phyloP scores from a whole-genome alignment of 2,888 invertebrate genomes.

The Metacarcinus magister region DNA sequence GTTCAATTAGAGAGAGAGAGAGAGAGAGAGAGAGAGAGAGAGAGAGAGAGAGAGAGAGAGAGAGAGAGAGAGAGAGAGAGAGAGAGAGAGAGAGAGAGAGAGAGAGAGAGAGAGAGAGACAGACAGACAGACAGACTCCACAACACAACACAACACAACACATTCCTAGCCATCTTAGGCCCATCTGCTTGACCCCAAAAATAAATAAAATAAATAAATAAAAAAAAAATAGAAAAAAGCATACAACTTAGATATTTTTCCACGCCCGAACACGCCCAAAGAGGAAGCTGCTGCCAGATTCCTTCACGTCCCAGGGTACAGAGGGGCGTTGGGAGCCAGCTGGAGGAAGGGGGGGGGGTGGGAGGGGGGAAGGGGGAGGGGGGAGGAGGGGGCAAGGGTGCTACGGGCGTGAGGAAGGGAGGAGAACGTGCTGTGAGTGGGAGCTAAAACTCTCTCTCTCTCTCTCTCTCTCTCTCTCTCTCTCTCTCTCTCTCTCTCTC shows the following conservation, averaged over 20 bases:
- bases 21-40: too few relatives aligned
- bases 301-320: constrained; percentile 45
- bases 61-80: too few relatives aligned
- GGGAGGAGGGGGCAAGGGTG: not conserved
- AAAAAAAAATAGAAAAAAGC: not conserved
- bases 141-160: too few relatives aligned
- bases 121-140: too few relatives aligned
- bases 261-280: not conserved
- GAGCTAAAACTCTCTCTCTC: not conserved
- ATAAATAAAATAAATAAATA: too few relatives aligned
- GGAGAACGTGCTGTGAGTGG: not conserved
- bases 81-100: too few relatives aligned
- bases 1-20: too few relatives aligned
- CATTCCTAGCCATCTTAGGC: too few relatives aligned
- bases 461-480: not conserved
- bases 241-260: not conserved
- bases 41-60: too few relatives aligned
- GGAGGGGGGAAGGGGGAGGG: not conserved
- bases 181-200: too few relatives aligned
- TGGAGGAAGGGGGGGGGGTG: not conserved
- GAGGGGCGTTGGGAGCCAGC: not conserved
- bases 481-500: not conserved
- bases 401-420: not conserved
- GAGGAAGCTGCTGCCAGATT: constrained; percentile 21
- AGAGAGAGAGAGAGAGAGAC: too few relatives aligned